Evolutionary conservation across 2,113 vertebrate species (phyloP).

Genomic region (Crypturellus undulatus): DNA sequence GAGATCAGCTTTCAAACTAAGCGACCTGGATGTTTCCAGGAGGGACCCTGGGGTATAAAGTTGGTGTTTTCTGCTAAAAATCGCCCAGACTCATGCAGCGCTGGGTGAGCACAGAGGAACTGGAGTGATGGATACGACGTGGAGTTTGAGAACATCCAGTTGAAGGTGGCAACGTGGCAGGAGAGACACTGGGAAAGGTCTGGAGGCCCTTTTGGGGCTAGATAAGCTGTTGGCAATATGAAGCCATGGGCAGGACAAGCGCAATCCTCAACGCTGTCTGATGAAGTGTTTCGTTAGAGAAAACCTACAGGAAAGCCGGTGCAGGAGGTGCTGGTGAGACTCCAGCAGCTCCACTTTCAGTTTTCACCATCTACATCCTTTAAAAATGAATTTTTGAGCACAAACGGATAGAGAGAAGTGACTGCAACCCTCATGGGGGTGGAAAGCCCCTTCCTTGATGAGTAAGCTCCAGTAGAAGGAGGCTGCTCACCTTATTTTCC

Average conservation of each 20-base stretch:
- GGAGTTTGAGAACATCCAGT: not conserved
- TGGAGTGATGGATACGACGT: not conserved
- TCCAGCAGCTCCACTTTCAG: not conserved
- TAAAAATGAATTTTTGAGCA: not conserved
- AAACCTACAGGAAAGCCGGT: fast-evolving
- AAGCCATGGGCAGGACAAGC: not conserved
- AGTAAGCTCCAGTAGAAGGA: not conserved
- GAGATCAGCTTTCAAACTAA: not conserved
- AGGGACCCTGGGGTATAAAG: not conserved
- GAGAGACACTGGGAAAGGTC: not conserved
- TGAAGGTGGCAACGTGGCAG: not conserved
- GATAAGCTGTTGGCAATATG: not conserved
- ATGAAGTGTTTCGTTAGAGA: not conserved
- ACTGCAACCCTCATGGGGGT: not conserved
- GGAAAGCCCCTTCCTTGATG: not conserved
- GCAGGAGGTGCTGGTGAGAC: not conserved
- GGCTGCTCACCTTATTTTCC: not conserved
- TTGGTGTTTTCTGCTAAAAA: not conserved
- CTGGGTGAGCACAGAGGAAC: not conserved
- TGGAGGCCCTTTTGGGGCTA: fast-evolving
- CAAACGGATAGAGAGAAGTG: not conserved
- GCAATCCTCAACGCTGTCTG: fast-evolving
- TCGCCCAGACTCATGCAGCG: not conserved
- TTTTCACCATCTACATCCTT: not conserved
- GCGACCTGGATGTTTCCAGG: not conserved